A percentile compares a stretch with the other conserved stretches of the same genome.
Conservation (phyloP, 2,797 vertebrate genomes). For the Tragelaphus oryx region DNA sequence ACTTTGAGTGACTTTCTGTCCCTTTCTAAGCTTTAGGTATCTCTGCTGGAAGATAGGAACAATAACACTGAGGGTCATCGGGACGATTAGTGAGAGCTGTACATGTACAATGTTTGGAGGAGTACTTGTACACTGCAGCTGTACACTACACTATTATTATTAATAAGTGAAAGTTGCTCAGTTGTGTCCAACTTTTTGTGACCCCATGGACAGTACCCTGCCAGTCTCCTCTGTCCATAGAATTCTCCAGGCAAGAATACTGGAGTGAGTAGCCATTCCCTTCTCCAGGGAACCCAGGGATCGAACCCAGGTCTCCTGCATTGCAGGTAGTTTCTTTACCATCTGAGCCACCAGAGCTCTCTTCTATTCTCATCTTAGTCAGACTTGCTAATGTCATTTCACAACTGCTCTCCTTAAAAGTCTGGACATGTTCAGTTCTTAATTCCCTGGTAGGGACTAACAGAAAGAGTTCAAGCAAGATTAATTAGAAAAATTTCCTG, state of each 20-base stretch:
- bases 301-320: neutral
- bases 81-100: neutral
- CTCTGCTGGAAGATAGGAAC: neutral
- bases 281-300: neutral
- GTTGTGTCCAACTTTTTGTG: neutral
- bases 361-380: neutral
- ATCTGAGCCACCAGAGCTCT: neutral
- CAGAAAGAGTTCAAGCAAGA: neutral
- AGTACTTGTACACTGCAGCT: no score
- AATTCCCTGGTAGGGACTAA: neutral
- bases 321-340: neutral
- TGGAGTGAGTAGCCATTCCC: neutral
- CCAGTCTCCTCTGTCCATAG: neutral
- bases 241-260: neutral
- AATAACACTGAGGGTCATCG: neutral
- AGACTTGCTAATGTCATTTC: neutral
- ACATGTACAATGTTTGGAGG: neutral
- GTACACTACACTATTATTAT: neutral
- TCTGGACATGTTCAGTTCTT: neutral
- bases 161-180: neutral
- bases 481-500: neutral
- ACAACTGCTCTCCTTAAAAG: neutral
- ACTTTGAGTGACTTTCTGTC: neutral
- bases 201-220: neutral
- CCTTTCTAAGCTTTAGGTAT: neutral